phyloP scores from a whole-genome alignment of 2,888 invertebrate species.

The Bedellia somnulentella region DNA sequence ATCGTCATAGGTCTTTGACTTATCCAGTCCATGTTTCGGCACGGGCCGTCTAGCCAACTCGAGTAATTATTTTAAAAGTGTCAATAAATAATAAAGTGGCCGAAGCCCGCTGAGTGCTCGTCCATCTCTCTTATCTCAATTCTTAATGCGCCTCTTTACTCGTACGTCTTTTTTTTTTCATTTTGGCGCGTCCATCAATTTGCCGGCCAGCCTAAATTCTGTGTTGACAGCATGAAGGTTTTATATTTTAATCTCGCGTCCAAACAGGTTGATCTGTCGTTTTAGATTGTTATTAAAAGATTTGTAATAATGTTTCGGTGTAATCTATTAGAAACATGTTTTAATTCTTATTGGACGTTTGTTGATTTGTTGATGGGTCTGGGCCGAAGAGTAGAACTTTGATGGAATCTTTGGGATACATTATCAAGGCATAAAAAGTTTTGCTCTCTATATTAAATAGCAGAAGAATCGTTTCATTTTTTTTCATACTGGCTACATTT shows the following conservation, averaged over 20 bases:
- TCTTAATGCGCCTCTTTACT: conserved; percentile 60
- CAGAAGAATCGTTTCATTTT: too few species aligned
- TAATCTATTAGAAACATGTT: conserved; percentile 21
- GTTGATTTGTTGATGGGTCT: too few species aligned
- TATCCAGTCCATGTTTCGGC: conserved; percentile 23
- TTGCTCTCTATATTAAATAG: too few species aligned
- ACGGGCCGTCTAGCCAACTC: conserved; percentile 38
- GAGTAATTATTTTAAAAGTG: conserved; percentile 56
- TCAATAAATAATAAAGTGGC: conserved; percentile 60
- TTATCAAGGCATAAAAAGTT: too few species aligned
- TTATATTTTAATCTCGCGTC: conserved; percentile 56
- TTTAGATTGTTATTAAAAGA: conserved; percentile 22
- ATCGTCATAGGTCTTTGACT: conserved; percentile 25
- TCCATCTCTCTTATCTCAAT: conserved; percentile 59
- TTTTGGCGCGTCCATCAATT: conserved; percentile 34
- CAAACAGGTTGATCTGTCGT: conserved; percentile 39
- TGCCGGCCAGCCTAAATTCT: conserved; percentile 43
- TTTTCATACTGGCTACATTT: too few species aligned
- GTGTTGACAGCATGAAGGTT: conserved; percentile 54
- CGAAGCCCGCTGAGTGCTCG: conserved; percentile 51
- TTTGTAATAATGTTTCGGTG: conserved; percentile 20
- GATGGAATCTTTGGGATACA: too few species aligned
- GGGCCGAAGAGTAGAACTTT: too few species aligned
- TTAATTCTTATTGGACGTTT: neutral
- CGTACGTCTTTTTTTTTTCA: conserved; percentile 41